phyloP scores from a whole-genome alignment of 2,113 vertebrate species.

The Coreoperca whiteheadi region DNA sequence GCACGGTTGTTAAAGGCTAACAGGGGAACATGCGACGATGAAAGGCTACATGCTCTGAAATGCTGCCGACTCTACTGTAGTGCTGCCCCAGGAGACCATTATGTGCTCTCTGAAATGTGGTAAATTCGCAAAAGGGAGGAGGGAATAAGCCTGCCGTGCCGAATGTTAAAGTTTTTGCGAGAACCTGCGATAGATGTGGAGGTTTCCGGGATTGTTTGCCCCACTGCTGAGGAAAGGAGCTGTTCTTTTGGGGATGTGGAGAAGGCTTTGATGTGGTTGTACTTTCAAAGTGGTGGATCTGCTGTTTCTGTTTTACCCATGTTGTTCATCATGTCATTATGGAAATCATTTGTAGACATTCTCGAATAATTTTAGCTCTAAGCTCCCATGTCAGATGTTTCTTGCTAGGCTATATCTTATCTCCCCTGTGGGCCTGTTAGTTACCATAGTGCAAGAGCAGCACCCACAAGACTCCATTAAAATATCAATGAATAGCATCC shows the following conservation, averaged over 20 bases:
- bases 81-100: conserved; percentile 63
- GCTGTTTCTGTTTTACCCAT: conserved; percentile 36
- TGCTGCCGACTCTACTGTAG: conserved; percentile 31
- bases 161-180: conserved; percentile 28
- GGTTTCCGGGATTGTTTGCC: conserved; percentile 38
- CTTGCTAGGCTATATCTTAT: conserved; percentile 25
- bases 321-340: conserved; percentile 45
- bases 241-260: conserved; percentile 51
- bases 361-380: conserved; percentile 48
- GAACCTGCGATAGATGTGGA: conserved; percentile 32
- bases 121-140: conserved; percentile 46
- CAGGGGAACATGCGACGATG: conserved; percentile 60
- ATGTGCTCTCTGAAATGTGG: conserved; percentile 60
- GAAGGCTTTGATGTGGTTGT: conserved; percentile 58
- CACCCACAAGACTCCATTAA: conserved; percentile 22
- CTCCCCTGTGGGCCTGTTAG: conserved; percentile 38
- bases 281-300: conserved; percentile 46
- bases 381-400: conserved; percentile 43
- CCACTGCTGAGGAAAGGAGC: not conserved
- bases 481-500: conserved; percentile 10
- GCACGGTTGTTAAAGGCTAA: conserved; percentile 47
- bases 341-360: conserved; percentile 59
- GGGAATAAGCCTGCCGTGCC: conserved; percentile 9
- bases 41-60: conserved; percentile 58
- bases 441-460: conserved; percentile 37